Percentiles rank a stretch among this genome's conserved stretches.
Evolutionary conservation across 2,797 vertebrate species (phyloP).

Genomic region (Takifugu rubripes): DNA sequence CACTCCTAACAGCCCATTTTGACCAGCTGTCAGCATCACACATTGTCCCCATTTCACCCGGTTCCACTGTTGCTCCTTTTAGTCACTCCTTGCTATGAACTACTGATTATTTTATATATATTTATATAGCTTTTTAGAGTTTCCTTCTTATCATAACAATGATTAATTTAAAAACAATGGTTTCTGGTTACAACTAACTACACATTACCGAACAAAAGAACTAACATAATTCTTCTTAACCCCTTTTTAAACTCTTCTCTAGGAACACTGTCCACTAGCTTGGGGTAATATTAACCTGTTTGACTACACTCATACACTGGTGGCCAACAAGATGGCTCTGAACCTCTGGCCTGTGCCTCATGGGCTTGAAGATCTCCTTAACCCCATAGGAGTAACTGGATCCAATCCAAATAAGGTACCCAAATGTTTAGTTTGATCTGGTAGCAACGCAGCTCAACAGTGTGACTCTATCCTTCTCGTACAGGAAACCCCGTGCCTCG

Average conservation of each 20-base stretch:
- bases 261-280: constrained; percentile 96
- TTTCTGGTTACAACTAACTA: no score
- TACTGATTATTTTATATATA: background rate
- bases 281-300: constrained; percentile 98
- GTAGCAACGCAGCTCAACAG: background rate
- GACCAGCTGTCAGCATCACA: constrained; percentile 32
- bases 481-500: constrained; percentile 94
- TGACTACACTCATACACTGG: constrained; percentile 94
- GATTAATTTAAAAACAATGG: no score
- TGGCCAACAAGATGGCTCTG: constrained; percentile 96
- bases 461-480: background rate
- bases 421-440: background rate
- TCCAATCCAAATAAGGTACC: constrained; percentile 96
- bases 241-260: constrained; percentile 8
- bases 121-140: no score
- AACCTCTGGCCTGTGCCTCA: constrained; percentile 98
- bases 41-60: constrained; percentile 26
- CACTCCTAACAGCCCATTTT: constrained; percentile 57
- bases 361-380: constrained; percentile 93
- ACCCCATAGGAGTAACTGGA: constrained; percentile 94
- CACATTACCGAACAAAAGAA: background rate
- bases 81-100: constrained; percentile 22
- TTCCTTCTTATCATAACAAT: no score
- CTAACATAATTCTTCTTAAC: background rate
- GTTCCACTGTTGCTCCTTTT: constrained; percentile 29